Conservation (phyloP, 2,888 invertebrate species). For the Tipula lateralis region DNA sequence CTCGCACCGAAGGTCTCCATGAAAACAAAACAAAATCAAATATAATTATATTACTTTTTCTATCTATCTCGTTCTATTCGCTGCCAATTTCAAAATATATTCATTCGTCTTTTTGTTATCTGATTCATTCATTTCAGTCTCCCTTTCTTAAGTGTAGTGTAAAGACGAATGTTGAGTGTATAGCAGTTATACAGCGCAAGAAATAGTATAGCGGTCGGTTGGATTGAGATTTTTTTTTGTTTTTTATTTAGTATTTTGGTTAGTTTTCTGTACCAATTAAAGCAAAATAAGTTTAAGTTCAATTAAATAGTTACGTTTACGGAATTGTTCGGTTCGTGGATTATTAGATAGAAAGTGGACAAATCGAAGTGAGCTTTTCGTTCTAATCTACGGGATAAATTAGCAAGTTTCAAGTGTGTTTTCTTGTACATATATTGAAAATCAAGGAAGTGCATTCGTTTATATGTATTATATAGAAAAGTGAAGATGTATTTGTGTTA, state of each 20-base stretch:
- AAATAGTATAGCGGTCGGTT: background rate
- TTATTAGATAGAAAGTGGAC: background rate
- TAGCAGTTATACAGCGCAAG: background rate
- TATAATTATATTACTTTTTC: background rate
- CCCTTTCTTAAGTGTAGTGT: constrained; percentile 26
- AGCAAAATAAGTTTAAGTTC: background rate
- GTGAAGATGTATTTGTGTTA: background rate
- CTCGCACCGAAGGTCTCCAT: background rate
- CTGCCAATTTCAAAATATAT: background rate
- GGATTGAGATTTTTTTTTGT: background rate
- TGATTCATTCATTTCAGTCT: background rate
- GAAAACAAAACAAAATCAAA: background rate
- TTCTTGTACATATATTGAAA: background rate
- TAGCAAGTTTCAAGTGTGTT: background rate
- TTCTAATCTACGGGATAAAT: background rate
- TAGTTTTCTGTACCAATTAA: background rate
- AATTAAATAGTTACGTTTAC: background rate
- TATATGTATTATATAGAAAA: background rate
- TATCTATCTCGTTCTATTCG: background rate
- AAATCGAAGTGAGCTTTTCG: background rate
- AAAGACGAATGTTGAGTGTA: background rate
- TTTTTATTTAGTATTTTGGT: background rate
- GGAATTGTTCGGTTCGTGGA: background rate
- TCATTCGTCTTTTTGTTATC: background rate
- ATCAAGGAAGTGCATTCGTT: constrained; percentile 28